phyloP scores from a whole-genome alignment of 2,113 vertebrate species.

The Otocyon megalotis region DNA sequence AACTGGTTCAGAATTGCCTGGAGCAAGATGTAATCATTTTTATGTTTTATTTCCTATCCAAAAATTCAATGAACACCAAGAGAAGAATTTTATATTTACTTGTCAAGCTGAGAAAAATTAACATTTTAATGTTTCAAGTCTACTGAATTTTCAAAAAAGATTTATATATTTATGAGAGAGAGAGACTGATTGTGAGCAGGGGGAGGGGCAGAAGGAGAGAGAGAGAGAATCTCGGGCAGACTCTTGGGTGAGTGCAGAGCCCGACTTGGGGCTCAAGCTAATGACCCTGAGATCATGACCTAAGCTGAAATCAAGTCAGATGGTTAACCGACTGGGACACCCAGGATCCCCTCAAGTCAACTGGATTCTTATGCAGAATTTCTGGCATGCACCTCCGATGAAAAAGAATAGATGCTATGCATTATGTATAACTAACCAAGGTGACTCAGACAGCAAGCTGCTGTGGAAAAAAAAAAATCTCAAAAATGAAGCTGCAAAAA shows the following conservation, averaged over 20 bases:
- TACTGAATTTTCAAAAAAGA: not conserved
- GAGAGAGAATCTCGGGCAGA: not conserved
- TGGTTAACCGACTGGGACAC: not conserved
- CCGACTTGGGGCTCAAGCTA: not conserved
- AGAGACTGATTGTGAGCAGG: not conserved
- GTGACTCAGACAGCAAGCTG: not conserved
- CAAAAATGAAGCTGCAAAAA: not conserved
- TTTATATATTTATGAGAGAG: not conserved
- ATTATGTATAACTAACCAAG: not conserved
- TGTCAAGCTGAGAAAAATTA: conserved; percentile 72
- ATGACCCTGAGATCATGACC: not conserved
- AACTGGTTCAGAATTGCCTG: conserved; percentile 66
- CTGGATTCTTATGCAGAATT: conserved; percentile 15
- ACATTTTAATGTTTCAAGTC: conserved; percentile 39
- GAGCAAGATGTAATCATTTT: conserved; percentile 69
- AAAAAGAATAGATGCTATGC: not conserved
- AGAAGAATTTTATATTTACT: conserved; percentile 70
- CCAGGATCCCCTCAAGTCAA: not conserved
- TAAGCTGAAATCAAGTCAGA: not conserved
- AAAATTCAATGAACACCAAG: conserved; percentile 62
- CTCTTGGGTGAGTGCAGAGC: not conserved
- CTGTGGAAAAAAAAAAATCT: not conserved
- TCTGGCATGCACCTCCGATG: not conserved
- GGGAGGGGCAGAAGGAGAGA: not conserved
- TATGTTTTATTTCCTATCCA: conserved; percentile 75